These are phyloP conservation scores for Latrodectus hesperus DNA, from an alignment of 2,888 invertebrate species.

Conservation along the genomic window DNA sequence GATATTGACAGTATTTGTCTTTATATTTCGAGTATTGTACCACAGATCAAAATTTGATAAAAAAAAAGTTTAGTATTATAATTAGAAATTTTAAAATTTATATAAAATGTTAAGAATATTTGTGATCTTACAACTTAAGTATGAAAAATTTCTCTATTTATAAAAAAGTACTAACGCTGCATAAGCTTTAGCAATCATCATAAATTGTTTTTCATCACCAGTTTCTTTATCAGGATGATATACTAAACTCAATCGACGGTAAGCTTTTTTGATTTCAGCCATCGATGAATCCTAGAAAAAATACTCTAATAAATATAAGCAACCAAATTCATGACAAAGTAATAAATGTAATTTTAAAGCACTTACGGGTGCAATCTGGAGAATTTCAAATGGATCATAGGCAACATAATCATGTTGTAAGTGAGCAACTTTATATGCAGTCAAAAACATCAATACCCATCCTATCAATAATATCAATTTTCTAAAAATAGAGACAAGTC, in stretches of 20 bases:
- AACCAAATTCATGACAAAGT: neutral
- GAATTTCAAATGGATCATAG: slow-evolving; percentile 98
- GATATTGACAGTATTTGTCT: too few relatives aligned
- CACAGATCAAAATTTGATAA: too few relatives aligned
- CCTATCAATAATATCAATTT: slow-evolving; percentile 83
- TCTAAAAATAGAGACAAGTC: slow-evolving; percentile 53
- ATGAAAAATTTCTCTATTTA: too few relatives aligned
- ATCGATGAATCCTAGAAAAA: slow-evolving; percentile 84
- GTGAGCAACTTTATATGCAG: slow-evolving; percentile 94
- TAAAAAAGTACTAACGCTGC: slow-evolving; percentile 75
- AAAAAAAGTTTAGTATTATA: too few relatives aligned
- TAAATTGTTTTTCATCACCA: slow-evolving; percentile 97
- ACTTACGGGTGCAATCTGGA: slow-evolving; percentile 87
- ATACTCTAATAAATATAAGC: neutral
- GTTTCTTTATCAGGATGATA: slow-evolving; percentile 98
- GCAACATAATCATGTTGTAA: slow-evolving; percentile 99
- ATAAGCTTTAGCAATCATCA: slow-evolving; percentile 94
- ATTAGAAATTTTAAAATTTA: too few relatives aligned
- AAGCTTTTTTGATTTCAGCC: slow-evolving; percentile 94
- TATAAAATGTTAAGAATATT: too few relatives aligned
- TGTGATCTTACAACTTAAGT: too few relatives aligned
- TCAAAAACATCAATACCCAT: slow-evolving; percentile 86
- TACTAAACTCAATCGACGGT: slow-evolving; percentile 92
- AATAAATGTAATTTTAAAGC: neutral
- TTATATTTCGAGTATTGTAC: too few relatives aligned